Percentiles rank a stretch among this genome's conserved stretches.
Conservation (phyloP, 2,888 invertebrate genomes). For the Spodoptera exigua region DNA sequence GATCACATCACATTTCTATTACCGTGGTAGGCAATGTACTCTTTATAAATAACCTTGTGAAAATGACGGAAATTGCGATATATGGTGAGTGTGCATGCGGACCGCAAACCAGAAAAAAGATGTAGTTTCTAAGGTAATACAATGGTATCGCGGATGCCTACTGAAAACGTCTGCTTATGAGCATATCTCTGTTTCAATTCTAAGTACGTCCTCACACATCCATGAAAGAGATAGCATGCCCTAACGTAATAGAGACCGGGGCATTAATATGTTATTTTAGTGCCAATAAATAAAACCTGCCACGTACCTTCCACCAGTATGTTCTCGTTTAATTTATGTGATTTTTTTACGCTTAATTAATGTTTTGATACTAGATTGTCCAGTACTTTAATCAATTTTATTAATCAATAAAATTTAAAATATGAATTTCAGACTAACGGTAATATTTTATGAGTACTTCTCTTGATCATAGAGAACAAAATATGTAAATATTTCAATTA, state of each 20-base stretch:
- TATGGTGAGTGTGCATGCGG: no score
- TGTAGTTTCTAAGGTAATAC: no score
- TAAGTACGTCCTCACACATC: no score
- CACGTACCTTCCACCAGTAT: slow-evolving; percentile 1
- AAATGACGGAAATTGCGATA: no score
- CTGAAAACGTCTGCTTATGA: no score
- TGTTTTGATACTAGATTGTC: slow-evolving; percentile 24
- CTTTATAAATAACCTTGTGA: no score
- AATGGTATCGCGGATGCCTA: no score
- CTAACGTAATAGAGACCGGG: neutral
- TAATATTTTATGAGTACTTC: slow-evolving; percentile 19
- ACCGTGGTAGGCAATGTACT: no score
- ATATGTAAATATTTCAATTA: neutral
- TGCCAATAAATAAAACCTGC: slow-evolving; percentile 4
- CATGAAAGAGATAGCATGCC: neutral
- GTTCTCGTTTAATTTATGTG: slow-evolving; percentile 27
- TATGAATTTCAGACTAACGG: slow-evolving; percentile 28
- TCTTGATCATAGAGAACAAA: slow-evolving; percentile 15
- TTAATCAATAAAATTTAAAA: slow-evolving; percentile 35
- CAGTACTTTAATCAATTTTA: slow-evolving; percentile 39
- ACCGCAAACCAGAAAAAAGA: no score
- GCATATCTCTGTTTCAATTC: no score
- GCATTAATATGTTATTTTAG: slow-evolving; percentile 4
- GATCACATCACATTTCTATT: no score
- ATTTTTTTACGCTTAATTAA: slow-evolving; percentile 24